Evolutionary conservation across 1,140 invertebrate species (phyloP).

Genomic region (Apis laboriosa): DNA sequence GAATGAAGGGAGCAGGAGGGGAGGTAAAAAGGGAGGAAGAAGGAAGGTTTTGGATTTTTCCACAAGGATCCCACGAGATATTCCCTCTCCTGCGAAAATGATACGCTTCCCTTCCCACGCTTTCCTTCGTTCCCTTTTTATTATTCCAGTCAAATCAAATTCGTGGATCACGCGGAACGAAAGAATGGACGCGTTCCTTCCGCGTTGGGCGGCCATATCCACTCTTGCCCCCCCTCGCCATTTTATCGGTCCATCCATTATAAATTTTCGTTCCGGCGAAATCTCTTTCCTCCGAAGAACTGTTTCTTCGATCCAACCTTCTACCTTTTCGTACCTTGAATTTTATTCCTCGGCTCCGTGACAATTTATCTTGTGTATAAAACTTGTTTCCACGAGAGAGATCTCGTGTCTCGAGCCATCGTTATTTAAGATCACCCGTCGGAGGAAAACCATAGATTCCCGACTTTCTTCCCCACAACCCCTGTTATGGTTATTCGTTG

Average conservation of each 20-base stretch:
- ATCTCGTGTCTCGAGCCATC: not conserved
- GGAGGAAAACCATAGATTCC: not conserved
- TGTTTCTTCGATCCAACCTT: too few species aligned
- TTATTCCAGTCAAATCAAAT: slow-evolving; percentile 31
- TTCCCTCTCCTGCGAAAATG: not conserved
- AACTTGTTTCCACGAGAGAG: not conserved
- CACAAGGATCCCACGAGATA: not conserved
- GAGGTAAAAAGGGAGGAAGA: slow-evolving; percentile 3
- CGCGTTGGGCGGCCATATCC: too few species aligned
- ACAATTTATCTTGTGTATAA: not conserved
- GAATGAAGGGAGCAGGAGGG: not conserved
- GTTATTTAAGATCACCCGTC: not conserved
- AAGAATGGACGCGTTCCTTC: slow-evolving; percentile 17
- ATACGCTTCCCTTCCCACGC: not conserved
- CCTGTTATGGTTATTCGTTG: not conserved
- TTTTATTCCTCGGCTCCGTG: not conserved
- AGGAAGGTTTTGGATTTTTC: slow-evolving; percentile 1
- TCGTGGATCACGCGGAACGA: slow-evolving; percentile 27
- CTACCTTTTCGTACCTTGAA: not conserved
- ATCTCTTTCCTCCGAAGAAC: not conserved
- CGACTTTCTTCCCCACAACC: too few species aligned
- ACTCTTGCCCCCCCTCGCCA: not conserved
- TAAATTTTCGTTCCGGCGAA: slow-evolving; percentile 5
- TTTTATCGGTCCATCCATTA: not conserved
- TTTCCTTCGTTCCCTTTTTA: not conserved